Conservation (phyloP, 2,797 vertebrate species). For the Potorous gilbertii region DNA sequence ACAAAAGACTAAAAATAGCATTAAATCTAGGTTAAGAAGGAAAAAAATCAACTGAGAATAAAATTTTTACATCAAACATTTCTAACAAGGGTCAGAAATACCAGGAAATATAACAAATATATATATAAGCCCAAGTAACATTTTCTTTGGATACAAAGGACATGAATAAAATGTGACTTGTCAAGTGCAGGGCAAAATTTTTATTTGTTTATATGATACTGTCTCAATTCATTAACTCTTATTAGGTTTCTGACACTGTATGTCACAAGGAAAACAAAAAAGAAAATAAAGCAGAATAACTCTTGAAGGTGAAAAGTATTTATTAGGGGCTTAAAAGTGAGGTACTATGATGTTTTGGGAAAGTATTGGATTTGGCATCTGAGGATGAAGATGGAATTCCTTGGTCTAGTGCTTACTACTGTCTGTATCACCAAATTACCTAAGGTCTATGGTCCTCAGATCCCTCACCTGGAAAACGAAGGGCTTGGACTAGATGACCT, state of each 20-base stretch:
- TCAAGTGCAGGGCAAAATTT: too few species aligned
- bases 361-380: not conserved
- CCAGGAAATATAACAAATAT: not conserved
- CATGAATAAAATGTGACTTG: not conserved
- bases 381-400: not conserved
- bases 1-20: not conserved
- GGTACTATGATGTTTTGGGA: not conserved
- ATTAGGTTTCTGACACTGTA: not conserved
- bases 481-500: not conserved
- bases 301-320: not conserved
- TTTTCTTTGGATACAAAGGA: not conserved
- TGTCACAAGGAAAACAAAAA: not conserved
- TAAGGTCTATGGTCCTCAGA: not conserved
- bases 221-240: too few species aligned
- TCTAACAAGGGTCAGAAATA: not conserved
- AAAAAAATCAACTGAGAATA: not conserved
- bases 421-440: not conserved
- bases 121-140: not conserved
- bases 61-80: not conserved
- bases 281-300: not conserved
- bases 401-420: not conserved
- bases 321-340: not conserved
- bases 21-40: not conserved
- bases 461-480: not conserved
- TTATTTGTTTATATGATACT: too few species aligned